Percentiles rank a stretch among this genome's conserved stretches.
Conservation (phyloP, 2,113 vertebrate genomes). For the Oceanites oceanicus region DNA sequence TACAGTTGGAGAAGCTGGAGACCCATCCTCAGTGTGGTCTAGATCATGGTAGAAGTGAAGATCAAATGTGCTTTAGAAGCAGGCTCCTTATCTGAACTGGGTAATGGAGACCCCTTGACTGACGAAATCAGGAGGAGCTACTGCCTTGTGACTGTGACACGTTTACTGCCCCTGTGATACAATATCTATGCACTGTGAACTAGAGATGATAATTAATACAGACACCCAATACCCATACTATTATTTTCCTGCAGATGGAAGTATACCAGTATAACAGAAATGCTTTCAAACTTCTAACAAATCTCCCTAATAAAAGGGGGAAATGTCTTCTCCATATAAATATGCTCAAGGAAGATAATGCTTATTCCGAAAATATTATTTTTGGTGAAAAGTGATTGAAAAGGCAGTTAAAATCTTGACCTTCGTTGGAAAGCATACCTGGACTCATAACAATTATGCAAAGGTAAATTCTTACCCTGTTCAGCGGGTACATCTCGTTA, state of each 20-base stretch:
- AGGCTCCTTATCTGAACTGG: neutral
- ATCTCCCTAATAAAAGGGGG: neutral
- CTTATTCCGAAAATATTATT: neutral
- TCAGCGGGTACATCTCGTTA: neutral
- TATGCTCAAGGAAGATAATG: neutral
- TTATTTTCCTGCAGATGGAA: neutral
- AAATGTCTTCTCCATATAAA: neutral
- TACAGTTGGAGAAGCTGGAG: neutral
- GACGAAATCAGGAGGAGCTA: neutral
- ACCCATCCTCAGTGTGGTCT: neutral
- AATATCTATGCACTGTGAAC: neutral
- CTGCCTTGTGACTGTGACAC: neutral
- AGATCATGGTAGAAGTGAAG: neutral
- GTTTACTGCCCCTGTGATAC: neutral
- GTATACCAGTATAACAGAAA: neutral
- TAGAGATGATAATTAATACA: neutral
- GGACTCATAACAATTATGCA: neutral
- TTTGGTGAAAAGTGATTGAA: neutral
- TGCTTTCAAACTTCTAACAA: neutral
- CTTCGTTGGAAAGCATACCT: neutral
- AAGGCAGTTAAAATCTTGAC: neutral
- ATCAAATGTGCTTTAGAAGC: neutral
- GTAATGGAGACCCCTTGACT: neutral
- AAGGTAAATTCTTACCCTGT: neutral
- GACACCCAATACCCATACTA: neutral